Evolutionary conservation across 2,797 vertebrate species (phyloP), one percentile per base, ranked within the genome.

Genomic region (Typhlichthys subterraneus): DNA sequence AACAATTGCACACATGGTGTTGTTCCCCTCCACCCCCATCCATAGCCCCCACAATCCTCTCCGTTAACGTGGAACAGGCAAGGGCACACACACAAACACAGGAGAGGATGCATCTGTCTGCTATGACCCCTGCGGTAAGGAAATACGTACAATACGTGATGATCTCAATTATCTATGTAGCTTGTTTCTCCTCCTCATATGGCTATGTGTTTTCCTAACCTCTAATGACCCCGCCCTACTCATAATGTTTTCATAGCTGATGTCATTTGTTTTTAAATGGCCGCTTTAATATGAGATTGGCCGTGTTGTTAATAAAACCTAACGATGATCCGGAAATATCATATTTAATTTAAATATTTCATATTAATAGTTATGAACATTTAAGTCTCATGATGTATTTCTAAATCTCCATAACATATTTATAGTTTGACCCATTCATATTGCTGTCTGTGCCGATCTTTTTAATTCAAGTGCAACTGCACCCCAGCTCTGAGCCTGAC

Each of bases 231-330:
- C 59, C 73, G 4, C 13, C 14, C 60, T 70, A 49, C 60, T 53
- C 55, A 49, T 59, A 38, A 75, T 75, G 80, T 81, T 84, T 88
- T 85, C 78, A 65, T 62, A 74, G 80, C 75, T 80, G 79, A 86
- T 80, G 82, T 82, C 80, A 83, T 71, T 77, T 23, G 23, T 4
- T 75, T 55, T 48, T 12, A 82, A 77, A 66, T 62, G 63, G 57
- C 60, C 45, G 46, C 61, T 77, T 79, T 75, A 48, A 57, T 58
- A 48, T 71, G 65, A 31, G 46, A 13, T 12, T 23, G 45, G 17
- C 12, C 15, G 4, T 48, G 47, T 48, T 48, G 47, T 12, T 48
- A 5, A 48, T 12, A 48, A 48, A 11, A 48, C 12, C 47, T 5
- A 4, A 38, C 42, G 51, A 53, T 52, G 11, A 14, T 52, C 12